Evolutionary conservation across 1,140 invertebrate species (phyloP).

Genomic region (Meloidogyne exigua): DNA sequence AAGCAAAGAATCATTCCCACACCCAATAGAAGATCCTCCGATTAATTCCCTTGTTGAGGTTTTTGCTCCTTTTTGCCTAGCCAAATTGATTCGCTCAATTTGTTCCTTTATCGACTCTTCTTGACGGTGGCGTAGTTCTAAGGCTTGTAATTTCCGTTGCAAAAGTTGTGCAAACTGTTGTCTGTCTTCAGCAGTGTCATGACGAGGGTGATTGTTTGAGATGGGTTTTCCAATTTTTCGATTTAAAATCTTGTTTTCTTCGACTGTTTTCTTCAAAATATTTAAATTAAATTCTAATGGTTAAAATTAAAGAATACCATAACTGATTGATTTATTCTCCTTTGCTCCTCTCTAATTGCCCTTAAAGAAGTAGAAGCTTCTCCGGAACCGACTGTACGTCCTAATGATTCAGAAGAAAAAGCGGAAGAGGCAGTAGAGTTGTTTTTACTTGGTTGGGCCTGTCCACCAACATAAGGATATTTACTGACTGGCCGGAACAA

Average conservation of each 20-base stretch:
- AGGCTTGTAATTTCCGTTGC: conserved; percentile 32
- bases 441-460: conserved; percentile 41
- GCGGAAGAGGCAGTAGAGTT: conserved; percentile 48
- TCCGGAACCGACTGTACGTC: not conserved
- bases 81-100: conserved; percentile 22
- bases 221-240: not conserved
- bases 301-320: not conserved
- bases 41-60: conserved; percentile 29
- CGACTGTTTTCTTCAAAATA: not conserved
- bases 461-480: conserved; percentile 38
- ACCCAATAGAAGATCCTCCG: not conserved
- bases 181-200: conserved; percentile 43
- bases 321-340: conserved; percentile 18
- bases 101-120: conserved; percentile 24
- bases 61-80: conserved; percentile 20
- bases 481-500: conserved; percentile 38
- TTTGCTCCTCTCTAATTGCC: conserved; percentile 20
- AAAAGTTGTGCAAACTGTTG: conserved; percentile 40
- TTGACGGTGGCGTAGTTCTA: conserved; percentile 18
- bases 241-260: conserved; percentile 4
- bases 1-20: not conserved
- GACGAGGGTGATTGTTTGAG: conserved; percentile 18
- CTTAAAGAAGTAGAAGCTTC: conserved; percentile 1
- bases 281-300: not conserved
- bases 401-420: conserved; percentile 39